phyloP scores from a whole-genome alignment of 2,113 vertebrate genomes.

The Mustelus asterias region DNA sequence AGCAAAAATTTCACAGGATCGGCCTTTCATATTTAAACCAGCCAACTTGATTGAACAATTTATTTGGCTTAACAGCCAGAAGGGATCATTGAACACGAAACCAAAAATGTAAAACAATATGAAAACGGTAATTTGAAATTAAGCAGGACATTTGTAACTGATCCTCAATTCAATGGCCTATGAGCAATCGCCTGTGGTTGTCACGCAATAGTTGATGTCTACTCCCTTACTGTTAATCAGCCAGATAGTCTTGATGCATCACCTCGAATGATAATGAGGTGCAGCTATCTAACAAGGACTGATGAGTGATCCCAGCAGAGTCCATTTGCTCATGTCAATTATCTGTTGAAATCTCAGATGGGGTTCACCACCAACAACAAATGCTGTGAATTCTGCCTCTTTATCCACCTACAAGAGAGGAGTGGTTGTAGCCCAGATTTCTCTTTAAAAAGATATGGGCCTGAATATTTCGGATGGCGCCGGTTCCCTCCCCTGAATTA shows the following conservation, averaged over 20 bases:
- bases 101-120: slow-evolving; percentile 18
- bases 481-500: no score
- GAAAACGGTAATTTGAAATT: slow-evolving; percentile 22
- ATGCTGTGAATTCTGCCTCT: background rate
- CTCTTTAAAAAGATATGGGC: background rate
- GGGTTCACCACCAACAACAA: background rate
- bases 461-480: no score
- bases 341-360: background rate
- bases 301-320: slow-evolving; percentile 9
- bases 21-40: background rate
- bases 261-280: slow-evolving; percentile 6
- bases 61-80: slow-evolving; percentile 14
- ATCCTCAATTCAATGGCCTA: background rate
- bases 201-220: background rate
- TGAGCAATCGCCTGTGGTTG: background rate
- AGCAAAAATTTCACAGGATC: background rate
- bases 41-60: background rate
- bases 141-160: background rate
- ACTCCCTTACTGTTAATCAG: slow-evolving; percentile 4
- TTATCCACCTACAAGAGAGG: background rate
- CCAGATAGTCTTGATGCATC: background rate
- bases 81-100: background rate
- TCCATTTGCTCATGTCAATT: slow-evolving; percentile 51
- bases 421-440: background rate
- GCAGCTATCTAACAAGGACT: background rate